These are phyloP conservation scores for Drosophila parvula DNA, from an alignment of 1,140 invertebrate genomes.

Conservation along the genomic window DNA sequence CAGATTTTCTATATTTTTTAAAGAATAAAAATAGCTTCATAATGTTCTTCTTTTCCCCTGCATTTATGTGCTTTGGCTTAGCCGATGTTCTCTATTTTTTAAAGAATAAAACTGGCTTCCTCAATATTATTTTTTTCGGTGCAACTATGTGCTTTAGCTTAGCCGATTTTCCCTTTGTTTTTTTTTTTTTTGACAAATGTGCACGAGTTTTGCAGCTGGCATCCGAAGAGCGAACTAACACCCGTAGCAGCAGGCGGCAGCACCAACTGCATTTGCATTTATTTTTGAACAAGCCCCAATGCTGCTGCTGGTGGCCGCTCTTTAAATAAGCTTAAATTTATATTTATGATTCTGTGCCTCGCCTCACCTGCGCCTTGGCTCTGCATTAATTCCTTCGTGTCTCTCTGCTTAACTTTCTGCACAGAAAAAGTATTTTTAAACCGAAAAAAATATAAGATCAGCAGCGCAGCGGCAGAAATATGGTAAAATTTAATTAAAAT, in stretches of 20 bases:
- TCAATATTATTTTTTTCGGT: background rate
- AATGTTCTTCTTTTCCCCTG: background rate
- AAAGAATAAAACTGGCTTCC: background rate
- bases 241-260: conserved; percentile 7
- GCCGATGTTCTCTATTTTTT: conserved; percentile 42
- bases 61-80: conserved; percentile 31
- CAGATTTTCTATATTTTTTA: background rate
- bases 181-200: conserved; percentile 65
- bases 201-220: conserved; percentile 35
- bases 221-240: conserved; percentile 17
- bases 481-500: conserved; percentile 78
- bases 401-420: conserved; percentile 63
- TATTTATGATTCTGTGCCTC: conserved; percentile 60
- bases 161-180: conserved; percentile 50
- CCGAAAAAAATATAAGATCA: conserved; percentile 29
- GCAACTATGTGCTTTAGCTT: conserved; percentile 27
- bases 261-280: conserved; percentile 38
- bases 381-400: conserved; percentile 47
- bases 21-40: background rate
- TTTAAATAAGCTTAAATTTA: conserved; percentile 72
- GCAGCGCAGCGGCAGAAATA: conserved; percentile 52
- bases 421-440: conserved; percentile 64
- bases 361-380: conserved; percentile 34
- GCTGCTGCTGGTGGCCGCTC: conserved; percentile 5
- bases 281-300: conserved; percentile 39